A percentile compares a stretch with the other conserved stretches of the same genome.
Conservation (phyloP, 2,797 vertebrate genomes). For the Denticeps clupeoides region DNA sequence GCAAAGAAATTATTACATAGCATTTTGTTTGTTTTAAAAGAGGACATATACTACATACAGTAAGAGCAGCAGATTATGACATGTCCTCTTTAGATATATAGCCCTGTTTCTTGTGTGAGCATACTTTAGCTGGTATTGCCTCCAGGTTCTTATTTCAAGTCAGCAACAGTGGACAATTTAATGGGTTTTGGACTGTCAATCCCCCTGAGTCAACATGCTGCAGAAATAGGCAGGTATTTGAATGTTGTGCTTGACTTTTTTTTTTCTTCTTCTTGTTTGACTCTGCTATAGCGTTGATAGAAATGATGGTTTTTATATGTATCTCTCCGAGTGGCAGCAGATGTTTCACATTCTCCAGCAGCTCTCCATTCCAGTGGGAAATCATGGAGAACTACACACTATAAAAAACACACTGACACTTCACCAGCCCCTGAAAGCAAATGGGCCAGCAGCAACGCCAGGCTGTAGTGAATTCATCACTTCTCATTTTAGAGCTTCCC, state of each 20-base stretch:
- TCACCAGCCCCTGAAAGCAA: constrained; percentile 58
- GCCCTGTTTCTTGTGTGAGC: constrained; percentile 14
- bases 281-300: constrained; percentile 43
- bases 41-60: too few species aligned
- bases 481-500: constrained; percentile 55
- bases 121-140: constrained; percentile 41
- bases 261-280: constrained; percentile 32
- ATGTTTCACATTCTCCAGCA: constrained; percentile 61
- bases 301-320: constrained; percentile 54
- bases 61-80: background rate
- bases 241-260: constrained; percentile 47
- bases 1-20: too few species aligned
- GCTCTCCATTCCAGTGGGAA: constrained; percentile 56
- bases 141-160: constrained; percentile 51
- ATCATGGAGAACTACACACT: constrained; percentile 61
- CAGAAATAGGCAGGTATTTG: constrained; percentile 41
- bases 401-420: constrained; percentile 69
- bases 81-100: constrained; percentile 14
- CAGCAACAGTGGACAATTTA: constrained; percentile 55
- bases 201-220: constrained; percentile 50
- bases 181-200: constrained; percentile 59
- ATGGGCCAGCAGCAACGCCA: constrained; percentile 46
- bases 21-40: too few species aligned
- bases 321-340: constrained; percentile 53
- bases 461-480: constrained; percentile 58